Evolutionary conservation across 2,888 invertebrate species (phyloP), one percentile per base, ranked within the genome.

Genomic region (Lithodes maja): DNA sequence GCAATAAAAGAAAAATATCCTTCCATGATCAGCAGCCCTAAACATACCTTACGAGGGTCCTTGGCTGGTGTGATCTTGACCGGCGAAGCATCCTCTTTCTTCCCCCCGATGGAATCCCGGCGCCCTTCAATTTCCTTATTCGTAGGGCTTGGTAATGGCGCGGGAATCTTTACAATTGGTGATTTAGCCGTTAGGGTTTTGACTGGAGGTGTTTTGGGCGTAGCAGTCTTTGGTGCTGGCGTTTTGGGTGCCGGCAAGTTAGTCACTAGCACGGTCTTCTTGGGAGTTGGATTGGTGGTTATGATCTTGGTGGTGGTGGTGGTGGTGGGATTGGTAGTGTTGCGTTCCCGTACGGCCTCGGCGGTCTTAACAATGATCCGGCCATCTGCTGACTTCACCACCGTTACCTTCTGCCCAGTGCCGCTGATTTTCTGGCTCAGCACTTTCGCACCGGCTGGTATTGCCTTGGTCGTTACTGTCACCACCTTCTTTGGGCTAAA

Each of bases 401-500:
- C 79, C 3, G 84, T 89, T 80, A 74, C 85, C 85, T 52, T 85
- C 77, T 85, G 88, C 75, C 54, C 17, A 2, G 12, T 68, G 49
- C 68, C 50, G n/a, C 68, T 52, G 49, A 81, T 55, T 75, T 86
- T 86, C 49, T 75, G 81, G 12, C 75, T 55, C 12, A 12, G n/a
- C 15, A 1, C 17, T n/a, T 71, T 71, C 3, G n/a, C 71, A n/a
- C 5, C 71, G 12, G n/a, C 71, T 1, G 17, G 15, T 0, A 52
- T 50, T 49, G 81, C 74, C 49, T 80, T 79, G n/a, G 85, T 33
- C 2, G 86, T 75, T 3, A 89, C 33, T 33, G 79, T 83, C n/a
- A 89, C 84, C 12, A 89, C 69, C 74, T 89, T 89, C 74, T 89
- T 89, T 17, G 81, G 83, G 50, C 87, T 88, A n/a, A n/a, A n/a